A percentile compares a stretch with the other conserved stretches of the same genome.
phyloP scores from a whole-genome alignment of 1,140 invertebrate genomes.

The Doryteuthis pealeii region DNA sequence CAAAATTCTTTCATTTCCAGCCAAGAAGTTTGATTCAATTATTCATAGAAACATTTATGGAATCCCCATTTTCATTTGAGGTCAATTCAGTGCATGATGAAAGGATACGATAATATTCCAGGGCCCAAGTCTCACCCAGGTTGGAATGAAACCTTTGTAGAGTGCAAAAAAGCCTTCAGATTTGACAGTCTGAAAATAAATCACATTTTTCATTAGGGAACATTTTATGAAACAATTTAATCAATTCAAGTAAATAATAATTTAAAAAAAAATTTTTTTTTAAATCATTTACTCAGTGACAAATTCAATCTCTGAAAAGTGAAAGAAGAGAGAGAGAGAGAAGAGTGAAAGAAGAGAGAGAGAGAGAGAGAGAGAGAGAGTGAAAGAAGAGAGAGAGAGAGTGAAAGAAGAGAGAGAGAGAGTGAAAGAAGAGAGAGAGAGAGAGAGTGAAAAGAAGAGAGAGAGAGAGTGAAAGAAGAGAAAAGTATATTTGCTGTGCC shows the following conservation, averaged over 20 bases:
- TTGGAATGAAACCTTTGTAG: conserved; percentile 60
- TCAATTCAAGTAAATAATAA: background rate
- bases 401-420: too few relatives aligned
- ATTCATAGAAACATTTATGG: background rate
- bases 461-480: too few relatives aligned
- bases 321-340: too few relatives aligned
- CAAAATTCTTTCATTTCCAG: background rate
- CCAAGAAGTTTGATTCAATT: conserved; percentile 1
- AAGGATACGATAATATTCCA: conserved; percentile 85
- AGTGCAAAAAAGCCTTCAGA: conserved; percentile 56
- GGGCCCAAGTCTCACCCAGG: conserved; percentile 67
- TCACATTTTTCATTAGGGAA: too few relatives aligned
- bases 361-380: too few relatives aligned
- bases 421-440: too few relatives aligned
- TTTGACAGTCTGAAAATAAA: conserved; percentile 62
- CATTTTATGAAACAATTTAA: conserved; percentile 15
- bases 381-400: too few relatives aligned
- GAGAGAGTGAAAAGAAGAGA: too few relatives aligned
- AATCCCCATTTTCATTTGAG: background rate
- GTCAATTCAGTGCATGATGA: conserved; percentile 11
- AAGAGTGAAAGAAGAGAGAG: too few relatives aligned
- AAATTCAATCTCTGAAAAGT: background rate
- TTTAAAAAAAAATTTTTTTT: background rate
- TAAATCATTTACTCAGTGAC: background rate
- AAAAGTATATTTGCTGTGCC: too few relatives aligned